Percentiles rank a stretch among this genome's conserved stretches.
Conservation (phyloP, 2,888 invertebrate species). For the Eupithecia subfuscata region DNA sequence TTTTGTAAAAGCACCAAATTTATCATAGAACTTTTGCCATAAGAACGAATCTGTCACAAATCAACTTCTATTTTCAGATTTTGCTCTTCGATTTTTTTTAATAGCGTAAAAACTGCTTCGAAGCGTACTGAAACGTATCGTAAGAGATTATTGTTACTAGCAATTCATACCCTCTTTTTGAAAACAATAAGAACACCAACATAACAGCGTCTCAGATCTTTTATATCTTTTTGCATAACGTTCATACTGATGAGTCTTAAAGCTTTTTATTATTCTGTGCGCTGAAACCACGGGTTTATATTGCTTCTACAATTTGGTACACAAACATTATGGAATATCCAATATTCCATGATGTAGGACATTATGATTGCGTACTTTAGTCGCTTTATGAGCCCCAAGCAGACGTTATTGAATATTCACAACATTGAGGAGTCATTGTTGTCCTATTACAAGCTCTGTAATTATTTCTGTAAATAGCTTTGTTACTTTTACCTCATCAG, state of each 20-base stretch:
- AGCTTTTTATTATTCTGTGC: conserved; percentile 16
- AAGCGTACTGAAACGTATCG: background rate
- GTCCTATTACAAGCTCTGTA: background rate
- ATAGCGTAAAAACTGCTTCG: background rate
- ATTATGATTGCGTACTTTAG: conserved; percentile 32
- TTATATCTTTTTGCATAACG: conserved; percentile 2
- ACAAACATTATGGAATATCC: conserved; percentile 34
- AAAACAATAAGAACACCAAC: background rate
- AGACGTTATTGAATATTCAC: conserved; percentile 33
- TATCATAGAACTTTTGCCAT: background rate
- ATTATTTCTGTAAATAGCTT: background rate
- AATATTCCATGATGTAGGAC: conserved; percentile 36
- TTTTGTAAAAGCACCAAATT: background rate
- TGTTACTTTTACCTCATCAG: background rate
- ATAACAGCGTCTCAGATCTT: conserved; percentile 5
- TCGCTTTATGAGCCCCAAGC: conserved; percentile 28
- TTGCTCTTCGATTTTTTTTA: background rate
- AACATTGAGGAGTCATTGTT: conserved; percentile 13
- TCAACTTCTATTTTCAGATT: background rate
- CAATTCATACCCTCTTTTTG: conserved; percentile 15
- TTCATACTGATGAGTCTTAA: background rate
- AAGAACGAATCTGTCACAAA: background rate
- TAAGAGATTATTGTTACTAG: background rate
- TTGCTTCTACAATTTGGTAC: conserved; percentile 31
- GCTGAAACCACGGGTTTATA: conserved; percentile 27